Base-by-base conservation (phyloP, 1,140 invertebrate genomes). In the Colletes latitarsis region DNA sequence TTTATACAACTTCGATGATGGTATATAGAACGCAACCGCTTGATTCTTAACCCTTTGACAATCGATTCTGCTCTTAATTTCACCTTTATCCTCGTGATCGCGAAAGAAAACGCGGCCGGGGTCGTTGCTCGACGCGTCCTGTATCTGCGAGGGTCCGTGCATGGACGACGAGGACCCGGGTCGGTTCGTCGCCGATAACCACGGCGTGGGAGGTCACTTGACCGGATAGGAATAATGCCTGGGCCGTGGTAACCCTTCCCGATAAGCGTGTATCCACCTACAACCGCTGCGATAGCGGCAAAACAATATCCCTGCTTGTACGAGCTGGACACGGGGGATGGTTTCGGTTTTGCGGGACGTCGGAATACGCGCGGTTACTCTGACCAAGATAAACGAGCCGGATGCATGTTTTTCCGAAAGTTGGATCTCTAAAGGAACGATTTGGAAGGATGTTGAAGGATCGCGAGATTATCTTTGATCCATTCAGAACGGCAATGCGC, bases 251-350 rank as follows among this genome's bases (percentile, higher is more conserved):
- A 83, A 86, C 78, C 57, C 81, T 69, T 64, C 41, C 77, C 58
- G 85, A 87, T 87, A 87, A 87, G 70, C 57, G 41, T 72, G 73
- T 66, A 67, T 57, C 81, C 21, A 62, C 63, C 81, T 14, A 75
- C 52, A 19, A 10, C 46, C 60, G 75, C 39, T 57, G 41, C 60
- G 84, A 86, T 83, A 87, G 70, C 77, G 69, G 58, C 75, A 63
- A 87, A 87, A 87, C 85, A 87, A 82, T 87, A 84, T 83, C 77
- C 68, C 46, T 46, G 66, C 71, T 70, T 53, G 82, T 68, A 71
- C 55, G 62, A 73, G 21, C 43, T 30, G 63, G 64, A 66, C 71
- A 69, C 55, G 68, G 63, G 69, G 60, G 63, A 52, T 78, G 75
- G 43, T 74, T 85, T 82, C 17, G 74, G 70, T 86, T 86, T 85